Conservation (phyloP, 2,888 invertebrate genomes). For the Orthosia gothica region DNA sequence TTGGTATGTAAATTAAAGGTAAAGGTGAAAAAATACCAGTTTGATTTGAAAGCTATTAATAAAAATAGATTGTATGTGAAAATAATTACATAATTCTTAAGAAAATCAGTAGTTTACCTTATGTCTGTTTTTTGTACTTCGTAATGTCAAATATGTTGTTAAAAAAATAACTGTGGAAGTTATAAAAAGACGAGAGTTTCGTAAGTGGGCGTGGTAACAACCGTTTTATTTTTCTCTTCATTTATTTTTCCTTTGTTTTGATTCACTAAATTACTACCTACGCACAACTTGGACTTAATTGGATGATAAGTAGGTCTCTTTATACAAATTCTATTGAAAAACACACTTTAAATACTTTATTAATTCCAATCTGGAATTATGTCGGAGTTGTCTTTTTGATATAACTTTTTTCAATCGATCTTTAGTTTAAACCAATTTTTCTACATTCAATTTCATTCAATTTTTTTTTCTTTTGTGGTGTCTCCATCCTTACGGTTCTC, state of each 20-base stretch:
- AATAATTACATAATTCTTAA: not conserved
- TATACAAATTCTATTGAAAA: not conserved
- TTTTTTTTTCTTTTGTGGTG: too few species aligned
- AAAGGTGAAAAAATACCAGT: slow-evolving; percentile 10
- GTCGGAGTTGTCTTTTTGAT: not conserved
- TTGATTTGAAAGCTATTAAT: slow-evolving; percentile 12
- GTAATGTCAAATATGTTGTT: not conserved
- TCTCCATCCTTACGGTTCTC: too few species aligned
- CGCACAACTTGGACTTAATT: not conserved
- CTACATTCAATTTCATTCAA: too few species aligned
- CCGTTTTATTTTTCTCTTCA: not conserved
- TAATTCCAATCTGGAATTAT: too few species aligned
- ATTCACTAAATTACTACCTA: slow-evolving; percentile 1
- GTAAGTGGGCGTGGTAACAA: not conserved
- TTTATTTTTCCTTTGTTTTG: not conserved
- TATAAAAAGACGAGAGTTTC: not conserved
- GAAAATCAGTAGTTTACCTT: not conserved
- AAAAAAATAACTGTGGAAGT: not conserved
- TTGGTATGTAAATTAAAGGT: slow-evolving; percentile 26
- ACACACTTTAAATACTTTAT: too few species aligned
- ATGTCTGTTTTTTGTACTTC: not conserved
- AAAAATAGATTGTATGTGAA: slow-evolving; percentile 12
- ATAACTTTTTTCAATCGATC: not conserved
- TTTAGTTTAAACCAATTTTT: too few species aligned
- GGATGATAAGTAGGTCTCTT: not conserved